A percentile compares a stretch with the other conserved stretches of the same genome.
These are phyloP conservation scores for Cynocephalus volans DNA, from an alignment of 2,113 vertebrate genomes.

Conservation along the genomic window DNA sequence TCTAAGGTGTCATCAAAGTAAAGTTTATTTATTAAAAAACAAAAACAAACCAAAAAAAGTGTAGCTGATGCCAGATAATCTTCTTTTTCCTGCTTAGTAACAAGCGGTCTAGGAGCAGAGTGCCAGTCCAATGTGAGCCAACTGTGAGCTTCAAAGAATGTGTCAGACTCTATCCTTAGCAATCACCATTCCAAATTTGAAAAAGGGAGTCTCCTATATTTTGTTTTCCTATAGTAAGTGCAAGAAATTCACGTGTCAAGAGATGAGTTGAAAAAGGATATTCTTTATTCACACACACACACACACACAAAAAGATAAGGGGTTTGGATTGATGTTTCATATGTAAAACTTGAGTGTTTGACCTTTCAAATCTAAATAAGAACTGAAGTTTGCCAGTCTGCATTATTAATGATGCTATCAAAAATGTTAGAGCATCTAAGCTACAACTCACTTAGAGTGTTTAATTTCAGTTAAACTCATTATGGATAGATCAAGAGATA, in stretches of 20 bases:
- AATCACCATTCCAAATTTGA: not conserved
- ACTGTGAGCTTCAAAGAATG: not conserved
- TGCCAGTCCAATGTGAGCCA: not conserved
- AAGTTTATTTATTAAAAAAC: not conserved
- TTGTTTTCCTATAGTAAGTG: not conserved
- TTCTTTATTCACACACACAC: not conserved
- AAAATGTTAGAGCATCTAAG: constrained; percentile 31
- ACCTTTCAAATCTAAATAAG: not conserved
- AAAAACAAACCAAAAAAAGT: too few species aligned
- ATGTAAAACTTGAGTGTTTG: not conserved
- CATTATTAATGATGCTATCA: constrained; percentile 17
- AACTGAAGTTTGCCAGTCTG: not conserved
- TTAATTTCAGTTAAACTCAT: constrained; percentile 39
- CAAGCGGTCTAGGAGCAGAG: not conserved
- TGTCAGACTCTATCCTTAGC: not conserved
- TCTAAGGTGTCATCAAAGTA: not conserved
- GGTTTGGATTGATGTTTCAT: not conserved
- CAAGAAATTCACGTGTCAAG: not conserved
- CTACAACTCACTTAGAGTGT: not conserved
- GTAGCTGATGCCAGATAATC: not conserved
- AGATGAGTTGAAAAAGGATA: not conserved
- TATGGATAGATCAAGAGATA: not conserved
- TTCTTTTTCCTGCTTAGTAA: not conserved
- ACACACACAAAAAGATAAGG: not conserved
- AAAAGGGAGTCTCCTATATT: not conserved